These are phyloP conservation scores for Siderastrea siderea DNA, from an alignment of 92 coral and sea anemone genomes.

Conservation along the genomic window DNA sequence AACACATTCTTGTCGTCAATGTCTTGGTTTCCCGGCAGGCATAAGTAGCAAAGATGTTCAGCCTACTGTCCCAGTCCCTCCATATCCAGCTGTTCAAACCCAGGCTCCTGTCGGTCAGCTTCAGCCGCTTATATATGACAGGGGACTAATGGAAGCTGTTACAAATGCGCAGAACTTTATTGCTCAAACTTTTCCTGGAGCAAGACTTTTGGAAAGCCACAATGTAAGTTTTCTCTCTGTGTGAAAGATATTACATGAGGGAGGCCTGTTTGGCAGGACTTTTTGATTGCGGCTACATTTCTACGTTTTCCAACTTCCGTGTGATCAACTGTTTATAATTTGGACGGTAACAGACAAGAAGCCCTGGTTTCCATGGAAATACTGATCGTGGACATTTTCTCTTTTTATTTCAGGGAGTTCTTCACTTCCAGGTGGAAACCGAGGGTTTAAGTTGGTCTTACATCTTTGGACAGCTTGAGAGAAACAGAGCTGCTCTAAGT, in stretches of 20 bases:
- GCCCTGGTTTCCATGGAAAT: neutral
- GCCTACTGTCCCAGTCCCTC: constrained; percentile 47
- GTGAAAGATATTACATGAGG: too few relatives aligned
- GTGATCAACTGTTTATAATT: too few relatives aligned
- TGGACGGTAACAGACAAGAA: too few relatives aligned
- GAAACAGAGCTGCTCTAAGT: constrained; percentile 72
- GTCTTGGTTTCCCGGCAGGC: neutral
- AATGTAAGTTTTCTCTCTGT: constrained; percentile 71
- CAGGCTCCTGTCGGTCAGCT: constrained; percentile 20
- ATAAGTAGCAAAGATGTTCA: constrained; percentile 50
- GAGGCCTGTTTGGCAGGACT: too few relatives aligned
- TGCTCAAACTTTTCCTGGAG: constrained; percentile 85
- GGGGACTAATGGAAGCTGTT: constrained; percentile 72
- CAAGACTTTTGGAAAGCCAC: constrained; percentile 86
- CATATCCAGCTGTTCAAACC: constrained; percentile 21
- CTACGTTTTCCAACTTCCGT: too few relatives aligned
- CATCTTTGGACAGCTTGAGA: constrained; percentile 94
- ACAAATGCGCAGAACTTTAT: constrained; percentile 86
- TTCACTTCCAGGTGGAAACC: constrained; percentile 86
- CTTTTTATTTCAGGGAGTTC: constrained; percentile 81
- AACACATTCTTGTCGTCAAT: constrained; percentile 6
- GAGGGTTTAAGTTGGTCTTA: constrained; percentile 91
- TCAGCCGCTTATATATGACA: constrained; percentile 43
- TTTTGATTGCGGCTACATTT: too few relatives aligned
- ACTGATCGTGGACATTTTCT: neutral